Evolutionary conservation across 2,113 vertebrate species (phyloP).

Genomic region (Suricata suricatta): DNA sequence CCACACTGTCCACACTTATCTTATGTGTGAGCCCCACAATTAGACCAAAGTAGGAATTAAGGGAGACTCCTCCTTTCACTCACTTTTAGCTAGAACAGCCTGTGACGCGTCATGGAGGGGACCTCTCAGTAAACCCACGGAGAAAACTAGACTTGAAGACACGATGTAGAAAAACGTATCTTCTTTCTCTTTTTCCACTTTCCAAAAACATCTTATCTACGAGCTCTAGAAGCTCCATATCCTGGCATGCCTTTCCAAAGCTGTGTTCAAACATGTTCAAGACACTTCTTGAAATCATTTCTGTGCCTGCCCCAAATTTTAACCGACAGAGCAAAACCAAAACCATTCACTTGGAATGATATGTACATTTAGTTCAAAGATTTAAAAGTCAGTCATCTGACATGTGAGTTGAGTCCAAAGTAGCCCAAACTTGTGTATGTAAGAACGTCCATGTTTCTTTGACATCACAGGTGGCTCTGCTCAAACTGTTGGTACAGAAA

Average conservation of each 20-base stretch:
- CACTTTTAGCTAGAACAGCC: too few species aligned
- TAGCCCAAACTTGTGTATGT: not conserved
- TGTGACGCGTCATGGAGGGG: not conserved
- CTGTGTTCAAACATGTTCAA: rapidly evolving
- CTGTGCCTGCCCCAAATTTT: not conserved
- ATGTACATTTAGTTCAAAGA: not conserved
- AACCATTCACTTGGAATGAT: not conserved
- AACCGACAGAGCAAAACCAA: not conserved
- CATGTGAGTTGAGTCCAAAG: not conserved
- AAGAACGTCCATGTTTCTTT: not conserved
- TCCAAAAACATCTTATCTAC: not conserved
- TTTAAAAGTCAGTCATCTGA: not conserved
- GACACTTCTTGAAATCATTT: not conserved
- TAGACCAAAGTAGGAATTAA: not conserved
- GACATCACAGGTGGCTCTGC: not conserved
- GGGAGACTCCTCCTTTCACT: not conserved
- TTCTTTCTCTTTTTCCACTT: not conserved
- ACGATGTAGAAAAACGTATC: rapidly evolving
- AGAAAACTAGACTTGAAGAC: not conserved
- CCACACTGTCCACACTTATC: not conserved
- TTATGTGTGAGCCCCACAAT: not conserved
- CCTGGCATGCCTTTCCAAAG: not conserved
- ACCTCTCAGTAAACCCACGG: not conserved
- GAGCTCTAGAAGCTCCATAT: not conserved
- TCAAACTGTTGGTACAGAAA: not conserved